Evolutionary conservation across 2,113 vertebrate genomes (phyloP), one percentile per base, ranked within the genome.

Genomic region (Etheostoma spectabile): DNA sequence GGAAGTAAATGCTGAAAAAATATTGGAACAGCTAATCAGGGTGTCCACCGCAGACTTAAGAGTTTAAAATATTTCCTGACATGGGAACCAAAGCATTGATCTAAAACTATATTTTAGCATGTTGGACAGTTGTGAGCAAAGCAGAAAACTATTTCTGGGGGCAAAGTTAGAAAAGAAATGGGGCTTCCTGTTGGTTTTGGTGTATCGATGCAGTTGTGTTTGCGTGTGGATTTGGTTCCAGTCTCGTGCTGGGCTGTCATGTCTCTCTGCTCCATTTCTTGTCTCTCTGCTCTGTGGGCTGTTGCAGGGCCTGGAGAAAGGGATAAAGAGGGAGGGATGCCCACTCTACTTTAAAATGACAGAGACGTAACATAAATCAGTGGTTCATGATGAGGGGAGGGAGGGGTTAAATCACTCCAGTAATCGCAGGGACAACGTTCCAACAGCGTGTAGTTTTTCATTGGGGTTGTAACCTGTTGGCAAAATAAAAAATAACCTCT

Each of bases 261-360:
- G 79, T 84, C 85, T 86, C 86, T 86, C 80, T 88, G 89, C 87
- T 90, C 89, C 79, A 87, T 88, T 89, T 91, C 90, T 80, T 90
- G 89, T 86, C 73, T 80, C 64, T 65, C 59, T 56, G 73, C 81
- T 84, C 86, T 70, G 79, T 62, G 74, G 88, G 84, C 56, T 90
- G 83, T 88, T 67, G 14, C 68, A 49, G 13, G 51, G 69, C 61
- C 73, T 46, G 56, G 55, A 87, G 62, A 82, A 86, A 56, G 66
- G 79, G 65, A 73, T 35, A 67, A 49, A 56, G 52, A 52, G 56
- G 68, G 74, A 75, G 71, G 46, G 8, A 83, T 48, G 67, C 64
- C 13, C 5, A 8, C 46, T 80, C 74, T 55, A 11, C 66, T 77
- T 80, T 68, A 61, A 74, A 88, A 82, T 27, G 62, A 89, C 80